These are phyloP conservation scores for Leucosticte australis DNA, from an alignment of 2,113 vertebrate genomes.

Conservation along the genomic window DNA sequence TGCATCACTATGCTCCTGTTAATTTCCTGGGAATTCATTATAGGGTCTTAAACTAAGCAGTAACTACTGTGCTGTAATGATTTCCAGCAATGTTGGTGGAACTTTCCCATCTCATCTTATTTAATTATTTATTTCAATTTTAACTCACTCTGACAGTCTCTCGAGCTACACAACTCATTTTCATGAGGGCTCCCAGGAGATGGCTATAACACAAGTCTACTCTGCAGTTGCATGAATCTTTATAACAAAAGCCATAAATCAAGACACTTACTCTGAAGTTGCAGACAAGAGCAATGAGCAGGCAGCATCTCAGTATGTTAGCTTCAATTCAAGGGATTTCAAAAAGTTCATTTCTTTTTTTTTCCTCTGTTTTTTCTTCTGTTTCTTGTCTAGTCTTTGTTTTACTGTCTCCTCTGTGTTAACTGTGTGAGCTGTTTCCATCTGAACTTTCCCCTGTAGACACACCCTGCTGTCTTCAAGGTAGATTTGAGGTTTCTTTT, in stretches of 20 bases:
- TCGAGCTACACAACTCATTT: neutral
- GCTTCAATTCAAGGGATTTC: neutral
- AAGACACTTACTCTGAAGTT: neutral
- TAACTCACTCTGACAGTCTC: neutral
- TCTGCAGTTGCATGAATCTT: neutral
- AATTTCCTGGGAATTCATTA: slow-evolving; percentile 35
- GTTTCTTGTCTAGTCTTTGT: neutral
- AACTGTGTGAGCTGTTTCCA: neutral
- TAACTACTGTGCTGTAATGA: neutral
- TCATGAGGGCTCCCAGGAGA: neutral
- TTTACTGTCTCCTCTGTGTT: neutral
- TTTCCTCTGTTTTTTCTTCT: neutral
- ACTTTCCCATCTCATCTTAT: neutral
- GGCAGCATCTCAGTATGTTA: neutral
- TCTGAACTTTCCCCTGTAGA: neutral
- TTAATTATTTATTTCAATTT: slow-evolving; percentile 64
- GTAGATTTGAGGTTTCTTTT: neutral
- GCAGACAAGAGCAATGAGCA: neutral
- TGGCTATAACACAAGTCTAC: neutral
- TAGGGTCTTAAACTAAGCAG: neutral
- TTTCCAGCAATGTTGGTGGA: neutral
- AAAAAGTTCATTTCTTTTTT: neutral
- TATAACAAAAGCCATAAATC: neutral
- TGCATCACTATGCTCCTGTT: neutral
- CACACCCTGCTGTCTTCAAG: neutral